Conservation (phyloP, 1,140 invertebrate genomes). For the Eueides isabella region DNA sequence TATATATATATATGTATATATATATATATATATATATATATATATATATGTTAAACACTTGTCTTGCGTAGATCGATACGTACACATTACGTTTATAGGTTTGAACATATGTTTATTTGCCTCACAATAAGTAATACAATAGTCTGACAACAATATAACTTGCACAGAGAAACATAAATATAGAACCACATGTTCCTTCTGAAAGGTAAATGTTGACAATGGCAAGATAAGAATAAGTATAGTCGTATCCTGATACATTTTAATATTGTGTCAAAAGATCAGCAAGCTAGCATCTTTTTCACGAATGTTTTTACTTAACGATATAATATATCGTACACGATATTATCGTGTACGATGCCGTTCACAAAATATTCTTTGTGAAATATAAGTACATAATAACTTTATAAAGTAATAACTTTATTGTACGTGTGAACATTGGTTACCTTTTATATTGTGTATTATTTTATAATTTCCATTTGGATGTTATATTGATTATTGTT, state of each 20-base stretch:
- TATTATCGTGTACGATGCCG: no score
- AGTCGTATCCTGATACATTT: background rate
- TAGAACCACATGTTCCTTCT: constrained; percentile 9
- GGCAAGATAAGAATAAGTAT: constrained; percentile 2
- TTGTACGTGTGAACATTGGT: no score
- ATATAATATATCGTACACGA: background rate
- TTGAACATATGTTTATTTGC: background rate
- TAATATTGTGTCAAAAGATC: background rate
- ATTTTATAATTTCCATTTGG: no score
- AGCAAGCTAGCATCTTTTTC: background rate
- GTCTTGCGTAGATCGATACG: background rate
- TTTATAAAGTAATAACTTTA: no score
- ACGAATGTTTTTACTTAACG: background rate
- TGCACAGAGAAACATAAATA: constrained; percentile 25
- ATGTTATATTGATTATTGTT: no score
- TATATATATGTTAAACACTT: background rate
- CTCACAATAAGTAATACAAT: background rate
- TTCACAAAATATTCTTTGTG: no score
- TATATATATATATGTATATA: background rate
- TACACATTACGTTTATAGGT: background rate
- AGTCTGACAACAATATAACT: background rate
- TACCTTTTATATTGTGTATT: no score
- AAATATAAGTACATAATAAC: no score
- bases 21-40: background rate
- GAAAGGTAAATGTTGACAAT: constrained; percentile 11